A percentile compares a stretch with the other conserved stretches of the same genome.
Evolutionary conservation across 2,797 vertebrate species (phyloP).

Genomic region (Decapterus maruadsi): DNA sequence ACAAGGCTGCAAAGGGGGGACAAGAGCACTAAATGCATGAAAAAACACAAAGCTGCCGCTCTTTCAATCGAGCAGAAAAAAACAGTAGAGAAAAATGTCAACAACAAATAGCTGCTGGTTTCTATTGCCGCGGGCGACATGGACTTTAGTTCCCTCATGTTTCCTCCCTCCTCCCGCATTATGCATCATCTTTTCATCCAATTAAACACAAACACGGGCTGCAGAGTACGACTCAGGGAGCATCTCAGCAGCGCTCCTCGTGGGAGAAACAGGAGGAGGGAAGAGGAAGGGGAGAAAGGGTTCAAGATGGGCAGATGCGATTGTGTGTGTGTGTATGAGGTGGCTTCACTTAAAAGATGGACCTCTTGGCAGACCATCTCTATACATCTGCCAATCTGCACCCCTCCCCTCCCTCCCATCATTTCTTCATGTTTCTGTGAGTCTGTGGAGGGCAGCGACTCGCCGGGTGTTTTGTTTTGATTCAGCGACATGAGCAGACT

Average conservation of each 20-base stretch:
- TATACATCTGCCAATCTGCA: constrained; percentile 47
- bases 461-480: constrained; percentile 44
- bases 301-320: constrained; percentile 28
- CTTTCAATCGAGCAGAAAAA: constrained; percentile 78
- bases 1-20: constrained; percentile 37
- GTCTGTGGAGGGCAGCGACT: constrained; percentile 35
- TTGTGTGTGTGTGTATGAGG: constrained; percentile 19
- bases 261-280: constrained; percentile 28
- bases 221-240: constrained; percentile 58
- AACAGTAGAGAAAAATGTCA: constrained; percentile 76
- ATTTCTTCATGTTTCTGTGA: constrained; percentile 47
- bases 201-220: constrained; percentile 78
- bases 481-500: constrained; percentile 43
- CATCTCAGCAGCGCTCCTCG: constrained; percentile 43
- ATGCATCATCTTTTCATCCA: constrained; percentile 83
- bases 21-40: constrained; percentile 64
- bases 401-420: constrained; percentile 33
- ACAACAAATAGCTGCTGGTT: constrained; percentile 84
- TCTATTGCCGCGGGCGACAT: constrained; percentile 71
- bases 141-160: constrained; percentile 77
- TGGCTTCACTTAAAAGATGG: constrained; percentile 51
- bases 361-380: constrained; percentile 40
- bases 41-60: constrained; percentile 66
- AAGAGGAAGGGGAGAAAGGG: constrained; percentile 4
- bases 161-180: constrained; percentile 67